These are phyloP conservation scores for Osedax fenrisi DNA, from an alignment of 2,888 invertebrate genomes.

Conservation along the genomic window DNA sequence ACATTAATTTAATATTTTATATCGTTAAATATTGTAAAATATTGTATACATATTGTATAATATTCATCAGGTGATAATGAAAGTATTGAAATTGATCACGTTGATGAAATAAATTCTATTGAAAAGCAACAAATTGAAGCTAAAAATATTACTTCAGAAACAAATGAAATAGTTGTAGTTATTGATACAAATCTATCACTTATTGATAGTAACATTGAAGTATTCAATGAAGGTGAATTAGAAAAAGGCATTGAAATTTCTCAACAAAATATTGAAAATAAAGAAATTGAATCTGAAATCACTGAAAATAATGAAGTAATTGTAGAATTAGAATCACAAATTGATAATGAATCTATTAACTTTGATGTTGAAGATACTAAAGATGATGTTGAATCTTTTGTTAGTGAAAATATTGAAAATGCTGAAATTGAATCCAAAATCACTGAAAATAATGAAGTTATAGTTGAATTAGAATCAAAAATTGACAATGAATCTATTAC, in stretches of 20 bases:
- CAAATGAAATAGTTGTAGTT: background rate
- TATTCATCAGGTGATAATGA: background rate
- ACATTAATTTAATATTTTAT: background rate
- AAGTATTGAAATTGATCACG: background rate
- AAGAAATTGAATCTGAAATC: background rate
- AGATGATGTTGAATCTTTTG: background rate
- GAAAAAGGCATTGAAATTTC: background rate
- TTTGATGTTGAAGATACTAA: background rate
- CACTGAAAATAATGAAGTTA: background rate
- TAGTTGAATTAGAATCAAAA: background rate
- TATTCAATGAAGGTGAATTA: background rate
- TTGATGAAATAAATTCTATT: background rate
- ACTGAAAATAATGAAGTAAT: background rate
- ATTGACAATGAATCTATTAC: background rate
- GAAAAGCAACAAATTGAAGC: background rate
- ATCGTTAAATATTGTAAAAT: background rate
- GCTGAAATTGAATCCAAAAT: background rate
- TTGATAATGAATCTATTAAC: background rate
- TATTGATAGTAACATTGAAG: background rate
- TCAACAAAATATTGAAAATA: background rate
- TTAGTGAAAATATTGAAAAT: background rate
- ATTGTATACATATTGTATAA: too few species aligned
- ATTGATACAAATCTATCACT: background rate
- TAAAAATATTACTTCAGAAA: background rate
- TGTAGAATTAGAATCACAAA: background rate